Evolutionary conservation across 2,888 invertebrate genomes (phyloP).

Genomic region (Pyralis farinalis): DNA sequence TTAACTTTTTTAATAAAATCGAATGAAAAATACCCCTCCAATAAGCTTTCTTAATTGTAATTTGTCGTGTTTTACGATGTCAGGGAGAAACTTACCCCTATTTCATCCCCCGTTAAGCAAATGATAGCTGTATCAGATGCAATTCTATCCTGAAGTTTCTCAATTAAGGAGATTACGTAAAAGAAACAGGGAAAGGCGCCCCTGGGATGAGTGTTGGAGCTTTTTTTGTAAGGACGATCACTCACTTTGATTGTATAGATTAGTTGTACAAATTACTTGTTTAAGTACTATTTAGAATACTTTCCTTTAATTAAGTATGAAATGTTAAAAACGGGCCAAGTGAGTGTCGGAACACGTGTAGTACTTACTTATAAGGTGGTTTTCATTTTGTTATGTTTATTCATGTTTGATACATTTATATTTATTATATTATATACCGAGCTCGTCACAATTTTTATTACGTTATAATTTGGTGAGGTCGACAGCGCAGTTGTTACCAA

Average conservation of each 20-base stretch:
- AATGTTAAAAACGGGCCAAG: no score
- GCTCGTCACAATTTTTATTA: no score
- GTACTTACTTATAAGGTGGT: no score
- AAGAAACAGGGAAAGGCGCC: constrained; percentile 2
- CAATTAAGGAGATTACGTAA: constrained; percentile 9
- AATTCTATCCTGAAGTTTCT: constrained; percentile 10
- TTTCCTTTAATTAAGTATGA: no score
- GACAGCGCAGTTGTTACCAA: no score
- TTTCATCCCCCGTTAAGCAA: constrained; percentile 11
- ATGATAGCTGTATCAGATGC: constrained; percentile 9
- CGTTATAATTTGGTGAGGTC: no score
- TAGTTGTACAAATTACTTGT: not conserved
- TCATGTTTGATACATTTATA: no score
- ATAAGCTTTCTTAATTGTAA: not conserved
- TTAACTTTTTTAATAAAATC: not conserved
- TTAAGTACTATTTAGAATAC: not conserved
- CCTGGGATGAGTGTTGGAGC: not conserved
- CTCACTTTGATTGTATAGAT: not conserved
- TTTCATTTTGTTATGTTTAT: no score
- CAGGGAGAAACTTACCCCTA: constrained; percentile 7
- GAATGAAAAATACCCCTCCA: not conserved
- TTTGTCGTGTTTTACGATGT: constrained; percentile 6
- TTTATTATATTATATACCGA: no score
- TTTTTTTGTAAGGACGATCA: not conserved
- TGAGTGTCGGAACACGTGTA: no score